Percentiles rank a stretch among this genome's conserved stretches.
Conservation (phyloP, 53 echinoderm and acorn worm genomes). For the Zoroaster sp. region DNA sequence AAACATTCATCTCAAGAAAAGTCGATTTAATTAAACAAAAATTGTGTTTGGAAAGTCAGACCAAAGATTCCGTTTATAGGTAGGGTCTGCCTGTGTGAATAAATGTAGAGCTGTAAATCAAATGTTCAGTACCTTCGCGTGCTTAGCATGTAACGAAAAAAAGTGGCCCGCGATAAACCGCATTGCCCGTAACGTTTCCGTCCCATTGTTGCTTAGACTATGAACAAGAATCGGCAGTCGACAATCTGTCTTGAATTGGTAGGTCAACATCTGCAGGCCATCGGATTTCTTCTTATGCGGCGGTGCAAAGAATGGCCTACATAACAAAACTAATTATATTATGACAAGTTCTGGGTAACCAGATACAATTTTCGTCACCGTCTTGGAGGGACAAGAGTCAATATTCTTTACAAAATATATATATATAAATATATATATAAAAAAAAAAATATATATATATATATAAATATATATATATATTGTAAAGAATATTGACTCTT, state of each 20-base stretch:
- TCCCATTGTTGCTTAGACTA: not conserved
- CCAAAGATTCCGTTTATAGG: no score
- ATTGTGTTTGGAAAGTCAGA: no score
- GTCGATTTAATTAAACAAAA: no score
- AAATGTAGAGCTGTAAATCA: not conserved
- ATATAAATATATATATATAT: no score
- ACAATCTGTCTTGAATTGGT: conserved; percentile 1
- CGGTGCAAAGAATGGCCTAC: not conserved
- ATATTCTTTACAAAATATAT: no score
- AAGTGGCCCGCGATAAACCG: not conserved
- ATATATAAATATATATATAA: no score
- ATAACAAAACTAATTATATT: not conserved
- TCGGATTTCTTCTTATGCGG: not conserved
- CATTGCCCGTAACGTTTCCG: conserved; percentile 20
- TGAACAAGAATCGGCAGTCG: not conserved
- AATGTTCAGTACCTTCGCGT: not conserved
- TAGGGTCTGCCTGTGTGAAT: no score
- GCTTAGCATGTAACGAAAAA: not conserved
- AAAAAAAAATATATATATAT: no score
- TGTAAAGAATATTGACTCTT: no score
- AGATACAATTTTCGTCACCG: not conserved
- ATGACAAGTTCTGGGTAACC: not conserved
- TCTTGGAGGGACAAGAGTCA: no score
- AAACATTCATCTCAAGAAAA: no score
- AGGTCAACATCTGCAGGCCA: not conserved